These are phyloP conservation scores for Penelope pileata DNA, from an alignment of 2,113 vertebrate genomes.

Conservation along the genomic window DNA sequence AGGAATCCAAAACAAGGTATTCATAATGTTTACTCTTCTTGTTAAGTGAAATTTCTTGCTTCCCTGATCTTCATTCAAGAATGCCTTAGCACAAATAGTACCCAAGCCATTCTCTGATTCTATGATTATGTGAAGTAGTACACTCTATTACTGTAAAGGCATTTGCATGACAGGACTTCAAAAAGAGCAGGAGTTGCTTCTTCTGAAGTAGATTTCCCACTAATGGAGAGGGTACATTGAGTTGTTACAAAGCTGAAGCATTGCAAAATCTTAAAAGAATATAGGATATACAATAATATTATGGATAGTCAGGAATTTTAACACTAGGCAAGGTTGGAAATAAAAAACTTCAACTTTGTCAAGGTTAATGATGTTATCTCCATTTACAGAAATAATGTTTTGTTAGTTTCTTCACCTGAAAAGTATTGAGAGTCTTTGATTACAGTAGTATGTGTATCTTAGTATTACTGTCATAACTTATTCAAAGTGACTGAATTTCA, in stretches of 20 bases:
- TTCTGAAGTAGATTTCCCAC: not conserved
- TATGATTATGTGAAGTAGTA: not conserved
- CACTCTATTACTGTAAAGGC: not conserved
- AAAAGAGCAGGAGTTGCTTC: not conserved
- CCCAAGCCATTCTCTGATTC: not conserved
- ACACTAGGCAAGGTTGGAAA: not conserved
- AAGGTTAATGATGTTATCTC: conserved; percentile 45
- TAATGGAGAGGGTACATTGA: not conserved
- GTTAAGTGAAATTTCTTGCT: not conserved
- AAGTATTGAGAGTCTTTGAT: conserved; percentile 11
- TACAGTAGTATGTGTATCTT: not conserved
- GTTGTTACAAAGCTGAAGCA: not conserved
- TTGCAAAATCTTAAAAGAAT: not conserved
- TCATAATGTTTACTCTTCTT: not conserved
- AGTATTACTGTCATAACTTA: not conserved
- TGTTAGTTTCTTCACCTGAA: not conserved
- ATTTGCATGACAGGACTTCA: not conserved
- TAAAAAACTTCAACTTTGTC: conserved; percentile 23
- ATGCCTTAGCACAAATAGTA: accelerated
- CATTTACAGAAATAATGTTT: not conserved
- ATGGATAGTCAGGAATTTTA: not conserved
- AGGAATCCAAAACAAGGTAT: not conserved
- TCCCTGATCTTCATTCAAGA: not conserved
- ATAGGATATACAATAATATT: not conserved
- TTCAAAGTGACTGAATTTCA: not conserved